These are phyloP conservation scores for Cerastoderma edule DNA, from an alignment of 2,888 invertebrate species.

Conservation along the genomic window DNA sequence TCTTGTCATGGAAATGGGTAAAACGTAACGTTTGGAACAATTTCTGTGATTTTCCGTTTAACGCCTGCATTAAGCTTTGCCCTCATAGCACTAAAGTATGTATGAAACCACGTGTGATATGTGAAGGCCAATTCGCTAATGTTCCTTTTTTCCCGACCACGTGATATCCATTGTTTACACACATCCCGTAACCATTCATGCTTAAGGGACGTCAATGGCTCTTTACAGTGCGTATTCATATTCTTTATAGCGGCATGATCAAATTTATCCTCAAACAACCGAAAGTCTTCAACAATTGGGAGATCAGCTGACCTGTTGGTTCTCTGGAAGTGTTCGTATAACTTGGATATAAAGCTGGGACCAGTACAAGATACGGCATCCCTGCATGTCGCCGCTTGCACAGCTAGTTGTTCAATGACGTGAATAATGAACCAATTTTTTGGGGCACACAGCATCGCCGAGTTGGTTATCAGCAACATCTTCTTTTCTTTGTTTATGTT, in stretches of 20 bases:
- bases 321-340: not conserved
- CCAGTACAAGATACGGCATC: not conserved
- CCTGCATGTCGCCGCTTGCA: not conserved
- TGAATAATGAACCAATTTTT: constrained; percentile 8
- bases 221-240: not conserved
- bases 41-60: not conserved
- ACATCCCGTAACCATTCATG: not conserved
- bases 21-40: not conserved
- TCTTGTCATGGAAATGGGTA: no score
- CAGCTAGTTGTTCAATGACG: constrained; percentile 1
- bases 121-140: constrained; percentile 9
- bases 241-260: not conserved
- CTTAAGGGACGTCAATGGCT: not conserved
- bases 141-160: not conserved
- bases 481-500: no score
- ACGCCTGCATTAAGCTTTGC: not conserved
- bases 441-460: not conserved
- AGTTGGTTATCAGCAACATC: not conserved
- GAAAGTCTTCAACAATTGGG: not conserved
- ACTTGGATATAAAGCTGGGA: not conserved
- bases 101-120: constrained; percentile 12
- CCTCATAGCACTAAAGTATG: not conserved
- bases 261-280: not conserved
- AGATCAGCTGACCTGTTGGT: not conserved
- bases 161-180: not conserved